These are phyloP conservation scores for Catharus ustulatus DNA, from an alignment of 2,797 vertebrate species.

Conservation along the genomic window DNA sequence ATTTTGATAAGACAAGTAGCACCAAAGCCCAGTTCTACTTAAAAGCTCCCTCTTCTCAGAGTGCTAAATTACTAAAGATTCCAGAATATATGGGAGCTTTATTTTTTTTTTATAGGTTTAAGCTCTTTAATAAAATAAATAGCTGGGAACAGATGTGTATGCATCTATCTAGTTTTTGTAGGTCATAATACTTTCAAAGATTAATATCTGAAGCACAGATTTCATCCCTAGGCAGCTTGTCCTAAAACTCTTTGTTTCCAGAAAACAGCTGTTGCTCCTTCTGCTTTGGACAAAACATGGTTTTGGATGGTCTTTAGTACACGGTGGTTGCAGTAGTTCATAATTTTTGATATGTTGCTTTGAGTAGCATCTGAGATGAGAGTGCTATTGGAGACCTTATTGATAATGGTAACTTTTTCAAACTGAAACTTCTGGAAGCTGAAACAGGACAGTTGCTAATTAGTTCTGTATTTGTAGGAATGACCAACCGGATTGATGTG, in stretches of 20 bases:
- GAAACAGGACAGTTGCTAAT: constrained; percentile 26
- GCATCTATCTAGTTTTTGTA: background rate
- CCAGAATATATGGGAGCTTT: background rate
- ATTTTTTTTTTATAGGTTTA: background rate
- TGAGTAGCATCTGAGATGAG: background rate
- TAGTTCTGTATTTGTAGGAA: background rate
- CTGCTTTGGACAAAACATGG: background rate
- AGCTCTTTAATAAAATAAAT: background rate
- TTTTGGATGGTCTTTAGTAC: background rate
- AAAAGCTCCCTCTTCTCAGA: background rate
- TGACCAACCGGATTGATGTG: background rate
- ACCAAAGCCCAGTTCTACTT: background rate
- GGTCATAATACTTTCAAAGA: background rate
- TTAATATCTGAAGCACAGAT: background rate
- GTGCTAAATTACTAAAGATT: background rate
- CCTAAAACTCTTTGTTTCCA: background rate
- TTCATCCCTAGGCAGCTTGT: background rate
- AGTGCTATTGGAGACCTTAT: background rate
- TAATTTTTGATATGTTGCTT: background rate
- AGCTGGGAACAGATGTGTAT: background rate
- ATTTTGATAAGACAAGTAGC: background rate
- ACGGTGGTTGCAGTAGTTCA: background rate
- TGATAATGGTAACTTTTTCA: background rate
- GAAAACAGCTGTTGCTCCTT: background rate
- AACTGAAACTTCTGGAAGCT: constrained; percentile 32